Conservation (phyloP, 2,797 vertebrate genomes). For the Arrhamphus sclerolepis region DNA sequence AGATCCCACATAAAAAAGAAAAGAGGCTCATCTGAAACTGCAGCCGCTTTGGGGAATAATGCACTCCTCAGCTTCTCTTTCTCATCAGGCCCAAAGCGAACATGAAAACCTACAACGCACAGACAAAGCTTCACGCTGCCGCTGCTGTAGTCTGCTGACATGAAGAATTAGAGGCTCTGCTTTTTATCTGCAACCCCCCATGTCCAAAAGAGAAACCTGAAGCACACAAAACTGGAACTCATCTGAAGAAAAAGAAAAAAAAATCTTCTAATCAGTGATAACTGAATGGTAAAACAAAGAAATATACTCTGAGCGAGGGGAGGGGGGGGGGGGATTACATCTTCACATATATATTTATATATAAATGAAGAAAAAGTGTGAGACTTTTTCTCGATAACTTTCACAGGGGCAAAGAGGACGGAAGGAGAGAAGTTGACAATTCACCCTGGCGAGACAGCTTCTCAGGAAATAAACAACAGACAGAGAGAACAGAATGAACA, state of each 20-base stretch:
- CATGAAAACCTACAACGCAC: constrained; percentile 65
- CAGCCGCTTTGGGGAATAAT: constrained; percentile 67
- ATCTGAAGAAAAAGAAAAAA: constrained; percentile 15
- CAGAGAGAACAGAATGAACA: constrained; percentile 56
- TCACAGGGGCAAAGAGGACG: constrained; percentile 54
- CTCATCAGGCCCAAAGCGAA: constrained; percentile 70
- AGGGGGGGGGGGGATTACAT: constrained; percentile 1
- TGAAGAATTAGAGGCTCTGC: constrained; percentile 37
- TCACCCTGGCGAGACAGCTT: constrained; percentile 48
- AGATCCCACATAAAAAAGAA: constrained; percentile 72
- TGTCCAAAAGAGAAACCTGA: constrained; percentile 49
- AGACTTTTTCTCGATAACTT: constrained; percentile 84
- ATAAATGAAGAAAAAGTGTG: constrained; percentile 19
- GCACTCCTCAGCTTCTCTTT: constrained; percentile 60
- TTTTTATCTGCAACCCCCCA: constrained; percentile 50
- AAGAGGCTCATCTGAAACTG: constrained; percentile 69
- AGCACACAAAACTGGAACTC: constrained; percentile 46
- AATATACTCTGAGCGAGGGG: constrained; percentile 1
- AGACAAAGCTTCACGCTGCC: constrained; percentile 56
- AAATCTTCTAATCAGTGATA: constrained; percentile 66
- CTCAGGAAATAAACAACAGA: constrained; percentile 56
- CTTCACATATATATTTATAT: neutral
- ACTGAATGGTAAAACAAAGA: constrained; percentile 50
- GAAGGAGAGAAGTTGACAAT: constrained; percentile 43
- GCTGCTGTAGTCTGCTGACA: constrained; percentile 47